Evolutionary conservation across 64 coral and sea anemone genomes (phyloP).

Genomic region (Dendrophyllia cribrosa): DNA sequence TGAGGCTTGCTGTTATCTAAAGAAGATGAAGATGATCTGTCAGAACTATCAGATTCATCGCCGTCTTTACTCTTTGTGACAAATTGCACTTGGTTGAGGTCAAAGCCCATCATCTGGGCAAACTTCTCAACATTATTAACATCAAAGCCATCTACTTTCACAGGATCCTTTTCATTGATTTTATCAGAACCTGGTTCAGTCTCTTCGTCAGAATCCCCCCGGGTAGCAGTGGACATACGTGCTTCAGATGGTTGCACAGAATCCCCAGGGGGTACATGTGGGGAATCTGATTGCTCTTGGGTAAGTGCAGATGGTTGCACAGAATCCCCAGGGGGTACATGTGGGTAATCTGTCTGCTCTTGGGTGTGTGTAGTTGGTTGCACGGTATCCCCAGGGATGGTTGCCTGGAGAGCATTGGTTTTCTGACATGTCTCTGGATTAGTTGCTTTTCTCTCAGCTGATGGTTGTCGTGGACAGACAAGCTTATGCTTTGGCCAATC

Average conservation of each 20-base stretch:
- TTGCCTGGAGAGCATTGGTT: neutral
- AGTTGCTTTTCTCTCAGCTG: neutral
- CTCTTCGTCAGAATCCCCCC: neutral
- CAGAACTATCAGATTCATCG: neutral
- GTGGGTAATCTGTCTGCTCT: neutral
- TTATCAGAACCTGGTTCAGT: neutral
- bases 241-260: neutral
- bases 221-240: neutral
- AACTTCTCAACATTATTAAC: constrained; percentile 30
- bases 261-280: neutral
- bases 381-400: neutral
- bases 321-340: neutral
- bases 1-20: neutral
- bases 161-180: neutral
- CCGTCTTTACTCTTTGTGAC: neutral
- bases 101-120: constrained; percentile 47
- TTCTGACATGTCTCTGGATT: neutral
- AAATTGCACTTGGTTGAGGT: neutral
- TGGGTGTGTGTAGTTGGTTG: neutral
- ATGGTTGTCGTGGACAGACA: constrained; percentile 34
- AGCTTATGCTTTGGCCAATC: constrained; percentile 86
- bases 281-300: neutral
- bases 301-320: neutral
- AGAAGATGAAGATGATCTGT: constrained; percentile 4
- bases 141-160: constrained; percentile 45